These are phyloP conservation scores for Selene dorsalis DNA, from an alignment of 2,797 vertebrate species.

Conservation along the genomic window DNA sequence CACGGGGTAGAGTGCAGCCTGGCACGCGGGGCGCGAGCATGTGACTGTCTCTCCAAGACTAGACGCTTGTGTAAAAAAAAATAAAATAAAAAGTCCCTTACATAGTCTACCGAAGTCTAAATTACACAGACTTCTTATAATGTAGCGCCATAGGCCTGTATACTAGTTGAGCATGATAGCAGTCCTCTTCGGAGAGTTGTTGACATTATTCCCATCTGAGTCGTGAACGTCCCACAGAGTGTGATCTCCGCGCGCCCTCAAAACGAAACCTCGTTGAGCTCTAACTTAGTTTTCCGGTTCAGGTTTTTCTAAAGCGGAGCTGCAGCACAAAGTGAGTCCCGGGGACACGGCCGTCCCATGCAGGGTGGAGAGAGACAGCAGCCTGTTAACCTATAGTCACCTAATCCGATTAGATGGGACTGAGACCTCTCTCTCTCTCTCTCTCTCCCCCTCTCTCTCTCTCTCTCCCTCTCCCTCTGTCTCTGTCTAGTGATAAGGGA, in stretches of 20 bases:
- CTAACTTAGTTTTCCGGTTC: background rate
- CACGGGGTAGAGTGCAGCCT: conserved; percentile 56
- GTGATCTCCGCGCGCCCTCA: background rate
- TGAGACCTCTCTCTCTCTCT: conserved; percentile 57
- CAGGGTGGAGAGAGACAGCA: conserved; percentile 69
- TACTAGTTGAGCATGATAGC: background rate
- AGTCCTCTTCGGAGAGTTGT: conserved; percentile 22
- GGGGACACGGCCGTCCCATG: conserved; percentile 47
- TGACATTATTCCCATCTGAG: background rate
- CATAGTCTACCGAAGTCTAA: background rate
- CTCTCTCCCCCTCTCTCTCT: conserved; percentile 20
- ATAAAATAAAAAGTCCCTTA: conserved; percentile 15
- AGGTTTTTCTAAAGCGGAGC: background rate
- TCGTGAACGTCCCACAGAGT: conserved; percentile 28
- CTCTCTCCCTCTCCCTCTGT: conserved; percentile 10
- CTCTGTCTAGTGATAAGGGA: conserved; percentile 27
- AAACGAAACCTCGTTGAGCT: conserved; percentile 45
- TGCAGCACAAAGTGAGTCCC: conserved; percentile 35
- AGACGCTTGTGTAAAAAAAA: background rate
- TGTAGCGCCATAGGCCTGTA: background rate
- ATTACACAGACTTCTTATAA: background rate
- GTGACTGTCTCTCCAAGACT: conserved; percentile 44
- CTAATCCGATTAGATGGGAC: conserved; percentile 88
- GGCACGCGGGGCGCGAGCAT: conserved; percentile 61
- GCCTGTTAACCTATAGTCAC: conserved; percentile 68